Percentiles rank a stretch among this genome's conserved stretches.
phyloP scores from a whole-genome alignment of 2,888 invertebrate genomes.

The Molanna angustata region DNA sequence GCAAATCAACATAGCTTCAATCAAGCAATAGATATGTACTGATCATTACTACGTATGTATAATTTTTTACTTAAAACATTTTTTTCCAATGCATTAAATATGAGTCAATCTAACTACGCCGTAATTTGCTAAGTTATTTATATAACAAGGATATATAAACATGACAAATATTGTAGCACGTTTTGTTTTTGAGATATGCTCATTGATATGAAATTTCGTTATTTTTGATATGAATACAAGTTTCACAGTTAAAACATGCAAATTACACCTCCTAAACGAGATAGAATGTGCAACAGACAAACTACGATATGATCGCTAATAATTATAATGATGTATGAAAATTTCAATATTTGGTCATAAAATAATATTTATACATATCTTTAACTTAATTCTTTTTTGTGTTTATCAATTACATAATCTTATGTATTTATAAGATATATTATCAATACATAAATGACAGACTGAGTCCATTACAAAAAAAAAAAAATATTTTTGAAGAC shows the following conservation, averaged over 20 bases:
- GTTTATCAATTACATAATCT: too few species aligned
- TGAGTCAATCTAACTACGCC: slow-evolving; percentile 15
- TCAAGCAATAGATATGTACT: slow-evolving; percentile 30
- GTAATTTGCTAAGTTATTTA: slow-evolving; percentile 20
- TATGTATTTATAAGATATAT: too few species aligned
- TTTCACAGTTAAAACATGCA: background rate
- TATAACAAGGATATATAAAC: slow-evolving; percentile 19
- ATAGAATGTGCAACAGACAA: background rate
- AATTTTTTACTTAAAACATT: slow-evolving; percentile 14
- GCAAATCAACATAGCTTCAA: slow-evolving; percentile 30
- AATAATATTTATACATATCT: too few species aligned
- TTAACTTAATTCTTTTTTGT: too few species aligned
- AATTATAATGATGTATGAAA: too few species aligned
- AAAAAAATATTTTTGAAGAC: too few species aligned
- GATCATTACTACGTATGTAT: slow-evolving; percentile 20
- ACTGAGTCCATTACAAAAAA: too few species aligned
- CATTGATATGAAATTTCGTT: slow-evolving; percentile 19
- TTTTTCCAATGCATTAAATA: slow-evolving; percentile 17
- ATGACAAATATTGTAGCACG: slow-evolving; percentile 18
- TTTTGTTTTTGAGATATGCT: slow-evolving; percentile 17
- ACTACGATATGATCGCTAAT: background rate
- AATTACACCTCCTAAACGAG: background rate
- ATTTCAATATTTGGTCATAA: too few species aligned
- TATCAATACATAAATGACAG: too few species aligned
- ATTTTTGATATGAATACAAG: slow-evolving; percentile 3